phyloP scores from a whole-genome alignment of 1,140 invertebrate species.

The Drosophila grimshawi region DNA sequence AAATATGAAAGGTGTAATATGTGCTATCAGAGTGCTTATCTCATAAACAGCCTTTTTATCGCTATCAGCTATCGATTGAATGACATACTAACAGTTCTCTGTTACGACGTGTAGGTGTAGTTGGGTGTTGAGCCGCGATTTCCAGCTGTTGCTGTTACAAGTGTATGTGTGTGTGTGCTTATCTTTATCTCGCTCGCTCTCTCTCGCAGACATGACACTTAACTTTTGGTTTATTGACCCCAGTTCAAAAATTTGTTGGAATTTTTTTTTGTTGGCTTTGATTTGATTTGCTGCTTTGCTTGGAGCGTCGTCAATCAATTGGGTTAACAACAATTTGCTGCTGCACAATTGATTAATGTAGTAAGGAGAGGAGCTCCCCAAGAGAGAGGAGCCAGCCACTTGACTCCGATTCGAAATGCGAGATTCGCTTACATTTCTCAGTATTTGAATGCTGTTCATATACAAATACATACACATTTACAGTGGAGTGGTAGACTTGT shows the following conservation, averaged over 20 bases:
- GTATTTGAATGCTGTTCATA: constrained; percentile 17
- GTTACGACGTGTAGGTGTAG: constrained; percentile 7
- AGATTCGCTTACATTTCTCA: constrained; percentile 32
- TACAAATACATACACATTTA: neutral
- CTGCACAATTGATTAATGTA: constrained; percentile 72
- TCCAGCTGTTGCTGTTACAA: constrained; percentile 9
- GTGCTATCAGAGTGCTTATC: constrained; percentile 5
- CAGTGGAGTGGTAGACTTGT: constrained; percentile 39
- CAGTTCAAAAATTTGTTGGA: constrained; percentile 25
- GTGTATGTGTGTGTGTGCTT: constrained; percentile 2
- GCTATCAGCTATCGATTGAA: constrained; percentile 23
- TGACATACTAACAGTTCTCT: neutral
- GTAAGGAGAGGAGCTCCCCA: constrained; percentile 23
- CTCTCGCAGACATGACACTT: constrained; percentile 28
- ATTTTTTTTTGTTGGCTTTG: constrained; percentile 18
- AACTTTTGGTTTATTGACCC: constrained; percentile 63
- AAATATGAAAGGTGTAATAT: constrained; percentile 22
- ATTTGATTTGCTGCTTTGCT: constrained; percentile 51
- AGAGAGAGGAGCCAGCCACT: constrained; percentile 4
- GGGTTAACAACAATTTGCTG: constrained; percentile 60
- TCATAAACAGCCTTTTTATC: constrained; percentile 19
- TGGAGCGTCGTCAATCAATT: constrained; percentile 58
- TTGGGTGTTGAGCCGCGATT: neutral
- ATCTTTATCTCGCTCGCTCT: constrained; percentile 22
- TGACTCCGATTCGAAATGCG: constrained; percentile 20